A percentile compares a stretch with the other conserved stretches of the same genome.
Evolutionary conservation across 2,113 vertebrate genomes (phyloP).

Genomic region (Hypanus sabinus): DNA sequence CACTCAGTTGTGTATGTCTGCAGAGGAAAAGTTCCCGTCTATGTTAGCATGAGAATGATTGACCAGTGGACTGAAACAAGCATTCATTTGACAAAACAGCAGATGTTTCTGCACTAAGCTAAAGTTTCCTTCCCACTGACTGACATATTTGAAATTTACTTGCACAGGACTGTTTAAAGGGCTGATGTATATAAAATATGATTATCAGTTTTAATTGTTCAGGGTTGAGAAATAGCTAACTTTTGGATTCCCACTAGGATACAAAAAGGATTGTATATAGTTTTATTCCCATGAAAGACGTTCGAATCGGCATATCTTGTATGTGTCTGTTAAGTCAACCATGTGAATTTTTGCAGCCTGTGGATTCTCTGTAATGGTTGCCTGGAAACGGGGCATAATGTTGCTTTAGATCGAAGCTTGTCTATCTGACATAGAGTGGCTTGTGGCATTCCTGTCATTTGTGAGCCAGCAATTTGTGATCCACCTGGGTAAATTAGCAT

Average conservation of each 20-base stretch:
- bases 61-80: not conserved
- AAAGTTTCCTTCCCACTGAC: not conserved
- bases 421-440: not conserved
- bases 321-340: not conserved
- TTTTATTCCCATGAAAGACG: too few relatives aligned
- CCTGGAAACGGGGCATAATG: not conserved
- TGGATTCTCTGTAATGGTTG: slow-evolving; percentile 14
- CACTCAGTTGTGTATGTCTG: not conserved
- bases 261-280: not conserved
- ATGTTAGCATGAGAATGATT: not conserved
- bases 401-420: not conserved
- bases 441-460: not conserved
- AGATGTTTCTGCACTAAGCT: not conserved
- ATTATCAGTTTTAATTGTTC: not conserved
- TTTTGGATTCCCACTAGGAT: not conserved
- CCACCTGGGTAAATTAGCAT: not conserved
- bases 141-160: not conserved
- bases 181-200: not conserved
- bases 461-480: not conserved
- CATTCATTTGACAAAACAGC: not conserved
- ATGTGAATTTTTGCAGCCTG: slow-evolving; percentile 1
- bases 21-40: not conserved
- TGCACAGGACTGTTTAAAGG: not conserved
- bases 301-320: slow-evolving; percentile 2
- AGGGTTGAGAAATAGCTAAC: not conserved